Base-by-base conservation (phyloP, 2,113 vertebrate species). In the Todiramphus chloris region DNA sequence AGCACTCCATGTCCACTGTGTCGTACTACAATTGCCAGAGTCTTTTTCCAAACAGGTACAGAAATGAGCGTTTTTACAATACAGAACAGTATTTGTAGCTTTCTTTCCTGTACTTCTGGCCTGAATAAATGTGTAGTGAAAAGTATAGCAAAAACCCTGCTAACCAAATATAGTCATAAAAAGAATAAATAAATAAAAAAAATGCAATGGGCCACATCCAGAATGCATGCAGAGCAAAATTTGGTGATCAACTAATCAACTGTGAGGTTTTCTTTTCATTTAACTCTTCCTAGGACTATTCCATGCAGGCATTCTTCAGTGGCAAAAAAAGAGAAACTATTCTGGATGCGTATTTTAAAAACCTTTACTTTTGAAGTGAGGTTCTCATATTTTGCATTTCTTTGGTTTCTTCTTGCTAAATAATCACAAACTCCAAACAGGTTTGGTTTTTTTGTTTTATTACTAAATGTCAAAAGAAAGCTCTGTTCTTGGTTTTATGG, bases 31-130 rank as follows among this genome's bases (percentile, higher is more conserved):
- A 99, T 99, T 97, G 96, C 98, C 62, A 98, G 98, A 95, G 98
- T 99, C 62, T 98, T 98, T 98, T 98, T 98, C 97, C 99, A 99
- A 97, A 97, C 98, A 98, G 99, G 99, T 99, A 98, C 92, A 68
- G 91, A 58, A 93, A 31, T 55, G 3, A 25, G 93, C 63, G 17
- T 15, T 91, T 92, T 66, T 83, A 39, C 21, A 48, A 48, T 43
- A 63, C n/a, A 53, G 18, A 67, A 79, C 9, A 62, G 31, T 55
- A 41, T 28, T 35, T 60, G 2, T 70, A 55, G 8, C 30, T 83
- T 89, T 86, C 8, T 18, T 83, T 93, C 28, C 7, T 67, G 4
- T 63, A 28, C 56, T 74, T 83, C 41, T 87, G 39, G 10, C 19
- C 46, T 63, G 41, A 90, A 39, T 24, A 76, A 76, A 80, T 60